Conservation (phyloP, 2,888 invertebrate genomes). For the Pilophorus perplexus region DNA sequence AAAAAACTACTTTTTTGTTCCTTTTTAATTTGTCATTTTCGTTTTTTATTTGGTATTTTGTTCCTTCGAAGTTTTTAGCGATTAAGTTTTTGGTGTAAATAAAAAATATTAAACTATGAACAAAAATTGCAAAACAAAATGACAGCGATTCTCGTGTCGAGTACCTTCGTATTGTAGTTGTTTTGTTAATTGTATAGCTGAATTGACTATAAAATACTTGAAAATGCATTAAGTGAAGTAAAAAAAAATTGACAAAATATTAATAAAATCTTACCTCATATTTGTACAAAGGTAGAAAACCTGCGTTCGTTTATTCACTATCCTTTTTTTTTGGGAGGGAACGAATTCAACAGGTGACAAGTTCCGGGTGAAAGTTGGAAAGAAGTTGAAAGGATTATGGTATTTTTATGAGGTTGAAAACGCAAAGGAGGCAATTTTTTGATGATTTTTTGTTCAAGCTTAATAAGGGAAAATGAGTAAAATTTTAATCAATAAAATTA, state of each 20-base stretch:
- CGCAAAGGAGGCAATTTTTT: no score
- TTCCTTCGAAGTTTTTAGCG: conserved; percentile 22
- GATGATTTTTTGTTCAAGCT: no score
- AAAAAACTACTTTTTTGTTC: conserved; percentile 39
- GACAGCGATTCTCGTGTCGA: conserved; percentile 24
- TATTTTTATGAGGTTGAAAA: no score
- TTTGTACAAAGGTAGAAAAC: conserved; percentile 35
- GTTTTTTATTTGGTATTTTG: conserved; percentile 37
- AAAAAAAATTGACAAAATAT: conserved; percentile 33
- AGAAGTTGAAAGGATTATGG: no score
- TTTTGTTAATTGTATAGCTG: conserved; percentile 40
- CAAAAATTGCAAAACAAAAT: conserved; percentile 15
- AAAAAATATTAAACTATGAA: conserved; percentile 14
- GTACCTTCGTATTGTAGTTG: conserved; percentile 38
- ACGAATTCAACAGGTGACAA: no score
- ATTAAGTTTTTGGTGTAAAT: conserved; percentile 2
- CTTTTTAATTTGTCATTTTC: conserved; percentile 34
- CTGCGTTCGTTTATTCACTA: neutral
- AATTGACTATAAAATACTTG: conserved; percentile 34
- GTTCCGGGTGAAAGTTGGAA: no score
- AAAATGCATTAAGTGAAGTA: conserved; percentile 18
- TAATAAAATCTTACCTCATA: conserved; percentile 41
- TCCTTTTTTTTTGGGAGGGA: no score
- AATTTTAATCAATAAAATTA: no score
- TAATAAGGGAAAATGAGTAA: no score